Conservation (phyloP, 2,113 vertebrate genomes). For the Formicarius rufipectus region DNA sequence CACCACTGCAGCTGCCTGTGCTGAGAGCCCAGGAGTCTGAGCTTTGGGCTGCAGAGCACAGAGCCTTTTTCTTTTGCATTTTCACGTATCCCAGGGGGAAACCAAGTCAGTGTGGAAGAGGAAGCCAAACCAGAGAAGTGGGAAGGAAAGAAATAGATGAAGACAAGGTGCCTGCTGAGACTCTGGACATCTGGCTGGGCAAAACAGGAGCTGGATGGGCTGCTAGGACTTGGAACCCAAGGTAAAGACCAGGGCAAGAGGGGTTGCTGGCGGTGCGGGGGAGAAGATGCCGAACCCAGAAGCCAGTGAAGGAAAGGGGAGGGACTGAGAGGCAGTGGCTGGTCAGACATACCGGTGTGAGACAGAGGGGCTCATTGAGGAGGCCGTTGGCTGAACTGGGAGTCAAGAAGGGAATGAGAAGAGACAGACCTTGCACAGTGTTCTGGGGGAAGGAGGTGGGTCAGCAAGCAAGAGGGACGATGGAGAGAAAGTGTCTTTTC, state of each 20-base stretch:
- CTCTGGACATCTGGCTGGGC: not conserved
- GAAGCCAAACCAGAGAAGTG: not conserved
- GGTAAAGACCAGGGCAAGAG: not conserved
- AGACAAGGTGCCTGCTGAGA: not conserved
- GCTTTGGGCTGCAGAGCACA: not conserved
- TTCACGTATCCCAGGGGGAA: not conserved
- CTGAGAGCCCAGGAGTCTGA: not conserved
- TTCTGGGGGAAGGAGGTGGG: not conserved
- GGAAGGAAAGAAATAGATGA: not conserved
- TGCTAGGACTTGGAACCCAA: not conserved
- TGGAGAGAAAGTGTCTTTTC: not conserved
- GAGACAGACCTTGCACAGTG: not conserved
- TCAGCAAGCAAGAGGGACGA: fast-evolving
- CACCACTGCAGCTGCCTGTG: not conserved
- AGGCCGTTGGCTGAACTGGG: not conserved
- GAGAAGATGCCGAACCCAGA: not conserved
- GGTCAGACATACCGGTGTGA: not conserved
- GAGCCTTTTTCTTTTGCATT: not conserved
- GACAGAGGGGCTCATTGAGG: not conserved
- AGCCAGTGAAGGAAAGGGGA: not conserved
- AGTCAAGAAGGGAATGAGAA: not conserved
- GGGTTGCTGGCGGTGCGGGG: not conserved
- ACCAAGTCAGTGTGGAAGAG: not conserved
- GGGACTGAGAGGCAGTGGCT: not conserved
- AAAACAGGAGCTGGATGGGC: not conserved